Conservation (phyloP, 2,113 vertebrate species). For the Morphnarchus princeps region DNA sequence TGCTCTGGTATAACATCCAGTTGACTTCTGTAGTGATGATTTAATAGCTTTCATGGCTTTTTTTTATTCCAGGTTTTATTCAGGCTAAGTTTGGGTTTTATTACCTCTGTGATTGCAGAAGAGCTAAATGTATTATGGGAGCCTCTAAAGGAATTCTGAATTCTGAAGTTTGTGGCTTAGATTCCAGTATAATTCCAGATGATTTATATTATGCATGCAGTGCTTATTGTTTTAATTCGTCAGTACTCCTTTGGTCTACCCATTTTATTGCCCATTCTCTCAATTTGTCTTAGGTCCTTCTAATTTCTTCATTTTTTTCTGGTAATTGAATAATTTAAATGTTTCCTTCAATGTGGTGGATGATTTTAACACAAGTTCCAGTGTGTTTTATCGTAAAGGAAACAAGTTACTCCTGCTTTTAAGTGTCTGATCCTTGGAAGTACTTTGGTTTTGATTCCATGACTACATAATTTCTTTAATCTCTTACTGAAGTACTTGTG, state of each 20-base stretch:
- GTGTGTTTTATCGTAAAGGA: not conserved
- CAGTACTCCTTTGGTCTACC: not conserved
- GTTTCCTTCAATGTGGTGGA: not conserved
- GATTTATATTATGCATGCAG: not conserved
- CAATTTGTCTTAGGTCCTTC: not conserved
- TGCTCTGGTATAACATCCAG: not conserved
- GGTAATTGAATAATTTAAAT: not conserved
- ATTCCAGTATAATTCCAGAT: not conserved
- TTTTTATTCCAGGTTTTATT: not conserved
- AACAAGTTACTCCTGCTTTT: not conserved
- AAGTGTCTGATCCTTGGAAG: not conserved
- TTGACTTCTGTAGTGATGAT: not conserved
- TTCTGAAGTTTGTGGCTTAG: not conserved
- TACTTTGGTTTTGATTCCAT: not conserved
- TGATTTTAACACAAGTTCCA: not conserved
- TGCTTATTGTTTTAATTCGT: not conserved
- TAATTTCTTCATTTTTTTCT: not conserved
- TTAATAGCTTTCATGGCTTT: not conserved
- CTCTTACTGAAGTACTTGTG: not conserved
- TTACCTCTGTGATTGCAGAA: not conserved
- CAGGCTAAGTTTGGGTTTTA: not conserved
- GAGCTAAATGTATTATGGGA: not conserved
- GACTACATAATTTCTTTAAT: not conserved
- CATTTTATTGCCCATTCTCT: not conserved
- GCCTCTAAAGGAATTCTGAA: not conserved